Conservation (phyloP, 2,113 vertebrate genomes). For the Megaceryle torquata region DNA sequence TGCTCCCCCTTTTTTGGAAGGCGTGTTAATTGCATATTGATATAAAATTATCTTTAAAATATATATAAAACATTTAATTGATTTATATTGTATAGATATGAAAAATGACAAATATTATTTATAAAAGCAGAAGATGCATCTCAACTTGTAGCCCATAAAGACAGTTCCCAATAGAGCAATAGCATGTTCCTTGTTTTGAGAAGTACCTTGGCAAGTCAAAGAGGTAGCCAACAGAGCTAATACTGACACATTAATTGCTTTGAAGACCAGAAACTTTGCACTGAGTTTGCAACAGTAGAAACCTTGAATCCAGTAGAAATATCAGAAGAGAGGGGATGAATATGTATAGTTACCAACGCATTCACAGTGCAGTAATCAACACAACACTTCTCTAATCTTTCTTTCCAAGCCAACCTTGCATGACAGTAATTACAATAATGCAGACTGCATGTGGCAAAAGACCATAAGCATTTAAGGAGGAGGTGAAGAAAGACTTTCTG, state of each 20-base stretch:
- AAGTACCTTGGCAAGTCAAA: background rate
- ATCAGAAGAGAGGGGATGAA: background rate
- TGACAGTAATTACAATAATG: background rate
- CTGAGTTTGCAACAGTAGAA: background rate
- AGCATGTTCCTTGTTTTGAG: background rate
- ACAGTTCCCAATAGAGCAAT: background rate
- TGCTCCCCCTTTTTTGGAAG: background rate
- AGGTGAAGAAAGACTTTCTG: background rate
- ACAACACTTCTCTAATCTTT: background rate
- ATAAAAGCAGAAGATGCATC: background rate
- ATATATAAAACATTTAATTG: background rate
- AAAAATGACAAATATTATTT: background rate
- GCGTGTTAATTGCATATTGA: background rate
- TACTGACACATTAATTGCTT: background rate
- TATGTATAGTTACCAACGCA: background rate
- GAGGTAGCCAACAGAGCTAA: background rate
- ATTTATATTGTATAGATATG: background rate
- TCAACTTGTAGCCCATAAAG: background rate
- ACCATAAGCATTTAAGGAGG: background rate
- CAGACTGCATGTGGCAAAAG: background rate
- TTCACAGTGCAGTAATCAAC: background rate
- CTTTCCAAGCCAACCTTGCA: background rate
- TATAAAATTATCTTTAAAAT: background rate
- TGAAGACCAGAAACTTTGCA: background rate
- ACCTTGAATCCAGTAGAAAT: background rate